Base-by-base conservation (phyloP, 2,113 vertebrate genomes). In the Thalassoma bifasciatum region DNA sequence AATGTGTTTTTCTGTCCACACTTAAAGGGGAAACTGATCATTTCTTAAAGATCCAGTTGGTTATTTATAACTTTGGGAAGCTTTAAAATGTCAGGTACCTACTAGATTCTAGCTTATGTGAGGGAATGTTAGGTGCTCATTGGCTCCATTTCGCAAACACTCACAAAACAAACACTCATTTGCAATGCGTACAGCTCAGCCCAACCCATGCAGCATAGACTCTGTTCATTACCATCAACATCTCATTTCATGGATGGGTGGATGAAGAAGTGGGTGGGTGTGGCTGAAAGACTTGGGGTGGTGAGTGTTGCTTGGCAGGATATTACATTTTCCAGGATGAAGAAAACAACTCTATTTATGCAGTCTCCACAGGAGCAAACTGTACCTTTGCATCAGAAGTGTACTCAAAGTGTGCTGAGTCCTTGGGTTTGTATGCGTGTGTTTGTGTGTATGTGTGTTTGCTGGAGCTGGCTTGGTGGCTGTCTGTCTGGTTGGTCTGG, bases 321-420 rank as follows among this genome's bases (percentile, higher is more conserved):
- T 74, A 82, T 89, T 75, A 78, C 75, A 69, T 85, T 92, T 94
- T 93, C 92, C 92, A 77, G 63, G 19, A 52, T 66, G 71, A 77
- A 79, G 86, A 94, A 91, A 93, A 93, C 88, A 92, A 89, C 86
- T 91, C 83, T 91, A 81, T 93, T 91, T 88, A 80, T 90, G 77
- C 81, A 70, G 76, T 65, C 50, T 66, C 83, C 72, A 82, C 86
- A 76, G 67, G 87, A 90, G 85, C 87, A 84, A 77, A 90, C 26
- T 88, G 90, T 89, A 92, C 90, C 90, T 91, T 88, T 77, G 74
- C 79, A 71, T 38, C 40, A 72, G 67, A 66, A 88, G 68, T 2
- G 1, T 62, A 64, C 69, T 72, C 60, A 47, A 52, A 72, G 56
- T 75, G 70, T 61, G 50, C 51, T 30, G 36, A 61, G 44, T 69